Percentiles rank a stretch among this genome's conserved stretches.
Conservation (phyloP, 2,113 vertebrate genomes). For the Tychaedon coryphoeus region DNA sequence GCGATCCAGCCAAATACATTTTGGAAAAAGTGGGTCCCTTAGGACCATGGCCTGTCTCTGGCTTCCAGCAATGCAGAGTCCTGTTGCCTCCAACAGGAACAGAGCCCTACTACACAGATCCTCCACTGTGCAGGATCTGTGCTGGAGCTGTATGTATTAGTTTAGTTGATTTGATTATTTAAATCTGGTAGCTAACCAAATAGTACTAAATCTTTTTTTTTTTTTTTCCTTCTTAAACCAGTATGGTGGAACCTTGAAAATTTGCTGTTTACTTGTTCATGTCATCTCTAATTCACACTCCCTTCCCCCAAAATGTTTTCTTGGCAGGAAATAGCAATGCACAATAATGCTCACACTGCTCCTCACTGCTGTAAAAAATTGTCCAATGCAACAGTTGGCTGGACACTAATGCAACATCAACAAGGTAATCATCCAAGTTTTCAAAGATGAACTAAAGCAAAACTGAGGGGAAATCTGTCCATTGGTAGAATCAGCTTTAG, state of each 20-base stretch:
- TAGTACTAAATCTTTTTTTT: neutral
- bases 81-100: neutral
- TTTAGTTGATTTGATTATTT: constrained; percentile 43
- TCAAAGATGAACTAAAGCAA: neutral
- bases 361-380: neutral
- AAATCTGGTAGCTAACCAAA: constrained; percentile 47
- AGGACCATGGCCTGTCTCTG: neutral
- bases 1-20: neutral
- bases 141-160: constrained; percentile 20
- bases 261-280: neutral
- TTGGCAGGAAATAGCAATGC: neutral
- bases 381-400: neutral
- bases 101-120: neutral
- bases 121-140: neutral
- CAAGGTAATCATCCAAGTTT: neutral
- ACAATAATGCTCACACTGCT: neutral
- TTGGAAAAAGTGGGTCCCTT: neutral
- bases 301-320: neutral
- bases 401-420: neutral
- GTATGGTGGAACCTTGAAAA: neutral
- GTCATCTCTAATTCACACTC: neutral
- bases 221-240: neutral
- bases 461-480: neutral
- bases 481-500: neutral
- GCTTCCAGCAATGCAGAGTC: neutral